Evolutionary conservation across 2,797 vertebrate species (phyloP), one percentile per base, ranked within the genome.

Genomic region (Brotula barbata): DNA sequence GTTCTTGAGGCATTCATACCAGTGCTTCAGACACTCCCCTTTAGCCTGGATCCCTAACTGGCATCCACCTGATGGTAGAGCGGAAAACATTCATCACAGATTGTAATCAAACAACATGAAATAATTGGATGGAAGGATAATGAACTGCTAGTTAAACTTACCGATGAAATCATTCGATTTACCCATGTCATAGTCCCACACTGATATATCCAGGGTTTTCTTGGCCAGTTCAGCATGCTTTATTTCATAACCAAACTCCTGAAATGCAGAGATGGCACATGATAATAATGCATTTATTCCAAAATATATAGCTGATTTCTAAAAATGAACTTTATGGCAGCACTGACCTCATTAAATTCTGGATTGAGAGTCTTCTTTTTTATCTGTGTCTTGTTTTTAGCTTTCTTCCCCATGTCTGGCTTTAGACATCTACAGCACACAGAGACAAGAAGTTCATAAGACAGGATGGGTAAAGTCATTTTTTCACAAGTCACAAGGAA

Each of bases 1-100:
- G 91, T 98, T 99, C 88, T 98, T 99, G 66, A 99, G 84, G 43
- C 96, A 98, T 66, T 97, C 96, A 1, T 97, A 99, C 96, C 96
- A 99, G 82, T 99, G 96, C 89, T 98, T 98, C 85, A 99, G 84
- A 80, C 94, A 92, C 74, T 98, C 96, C 0, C 96, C 96, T 84
- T 98, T 96, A 7, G 95, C 96, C 0, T 93, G 94, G 84, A 98
- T 98, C 43, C 96, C 96, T 4, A 99, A 81, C 87, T 95, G 95
- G 78, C 95, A 98, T 5, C 96, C 95, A 0, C 96, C 96, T 98
- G 88, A 1, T 53, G 28, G 34, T 34, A 43, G 6, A 67, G 2
- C 17, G 37, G 5, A 20, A 19, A 6, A 9, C 1, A 0, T 16
- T 10, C 19, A 1, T 25, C 10, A 28, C 25, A 28, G 4, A 28